These are phyloP conservation scores for Zele albiditarsus DNA, from an alignment of 2,888 invertebrate genomes.

Conservation along the genomic window DNA sequence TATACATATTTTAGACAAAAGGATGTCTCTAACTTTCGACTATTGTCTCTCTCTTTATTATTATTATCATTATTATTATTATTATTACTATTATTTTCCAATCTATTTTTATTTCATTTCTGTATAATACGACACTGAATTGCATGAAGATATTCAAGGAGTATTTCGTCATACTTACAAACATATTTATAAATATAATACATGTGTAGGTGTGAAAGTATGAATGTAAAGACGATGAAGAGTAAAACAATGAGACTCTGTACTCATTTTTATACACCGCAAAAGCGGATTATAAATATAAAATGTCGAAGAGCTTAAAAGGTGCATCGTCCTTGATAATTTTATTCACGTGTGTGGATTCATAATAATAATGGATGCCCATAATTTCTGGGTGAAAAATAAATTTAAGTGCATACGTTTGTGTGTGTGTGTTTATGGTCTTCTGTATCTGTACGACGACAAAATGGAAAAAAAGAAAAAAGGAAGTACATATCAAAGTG, in stretches of 20 bases:
- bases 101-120: background rate
- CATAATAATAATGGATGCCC: too few species aligned
- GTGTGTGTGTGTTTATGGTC: too few species aligned
- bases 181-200: constrained; percentile 16
- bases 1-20: constrained; percentile 1
- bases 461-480: too few species aligned
- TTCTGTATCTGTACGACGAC: too few species aligned
- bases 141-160: background rate
- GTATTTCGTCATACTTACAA: too few species aligned
- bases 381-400: too few species aligned
- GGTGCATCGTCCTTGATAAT: background rate
- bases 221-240: constrained; percentile 1
- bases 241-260: background rate
- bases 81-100: background rate
- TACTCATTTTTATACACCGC: background rate
- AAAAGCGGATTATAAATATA: background rate
- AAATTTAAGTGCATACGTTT: too few species aligned
- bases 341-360: too few species aligned
- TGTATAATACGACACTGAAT: background rate
- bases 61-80: background rate
- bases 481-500: too few species aligned
- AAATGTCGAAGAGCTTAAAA: background rate
- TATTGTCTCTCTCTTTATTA: background rate
- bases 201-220: background rate
- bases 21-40: background rate